These are phyloP conservation scores for Temnothorax rugatulus DNA, from an alignment of 2,888 invertebrate species.

Conservation along the genomic window DNA sequence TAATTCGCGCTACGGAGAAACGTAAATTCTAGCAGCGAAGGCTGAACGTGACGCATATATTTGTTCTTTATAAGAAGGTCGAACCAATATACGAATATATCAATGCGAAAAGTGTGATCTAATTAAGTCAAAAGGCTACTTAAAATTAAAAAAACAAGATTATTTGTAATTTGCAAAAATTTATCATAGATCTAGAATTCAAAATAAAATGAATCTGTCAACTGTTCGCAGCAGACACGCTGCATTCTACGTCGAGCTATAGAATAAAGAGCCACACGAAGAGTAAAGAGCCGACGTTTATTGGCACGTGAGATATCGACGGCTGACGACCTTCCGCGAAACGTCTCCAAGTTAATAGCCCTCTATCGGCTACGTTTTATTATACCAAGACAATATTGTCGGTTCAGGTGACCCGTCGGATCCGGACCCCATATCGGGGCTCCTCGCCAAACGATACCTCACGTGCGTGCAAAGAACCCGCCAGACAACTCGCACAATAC, in stretches of 20 bases:
- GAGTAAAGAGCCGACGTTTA: not conserved
- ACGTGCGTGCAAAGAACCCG: not conserved
- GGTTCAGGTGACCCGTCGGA: not conserved
- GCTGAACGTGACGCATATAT: constrained; percentile 34
- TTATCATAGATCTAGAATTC: not conserved
- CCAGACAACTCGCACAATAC: not conserved
- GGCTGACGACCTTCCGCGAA: constrained; percentile 35
- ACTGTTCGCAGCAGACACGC: not conserved
- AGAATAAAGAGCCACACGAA: not conserved
- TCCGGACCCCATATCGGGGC: not conserved
- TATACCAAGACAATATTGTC: constrained; percentile 6
- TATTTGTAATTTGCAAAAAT: not conserved
- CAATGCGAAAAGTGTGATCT: not conserved
- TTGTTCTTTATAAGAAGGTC: not conserved
- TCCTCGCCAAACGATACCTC: not conserved
- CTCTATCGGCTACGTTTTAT: constrained; percentile 29
- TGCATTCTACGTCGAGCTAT: not conserved
- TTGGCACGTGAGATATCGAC: not conserved
- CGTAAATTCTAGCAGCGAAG: constrained; percentile 13
- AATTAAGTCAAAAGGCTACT: not conserved
- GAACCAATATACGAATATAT: not conserved
- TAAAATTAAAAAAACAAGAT: not conserved
- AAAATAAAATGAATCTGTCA: not conserved
- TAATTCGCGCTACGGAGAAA: constrained; percentile 36
- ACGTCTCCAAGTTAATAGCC: constrained; percentile 32